Base-by-base conservation (phyloP, 2,113 vertebrate genomes). In the Menidia beryllina region DNA sequence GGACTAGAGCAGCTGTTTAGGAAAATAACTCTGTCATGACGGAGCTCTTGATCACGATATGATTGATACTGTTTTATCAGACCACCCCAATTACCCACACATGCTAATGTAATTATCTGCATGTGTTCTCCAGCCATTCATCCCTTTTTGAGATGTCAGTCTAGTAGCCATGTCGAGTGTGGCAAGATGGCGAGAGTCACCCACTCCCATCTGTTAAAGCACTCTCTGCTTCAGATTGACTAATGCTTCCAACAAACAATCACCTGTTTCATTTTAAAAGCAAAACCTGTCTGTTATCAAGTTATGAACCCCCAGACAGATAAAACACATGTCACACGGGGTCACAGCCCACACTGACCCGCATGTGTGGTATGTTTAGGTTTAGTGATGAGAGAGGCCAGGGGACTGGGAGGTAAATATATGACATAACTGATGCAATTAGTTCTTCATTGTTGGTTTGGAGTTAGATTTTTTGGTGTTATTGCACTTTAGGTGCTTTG, bases 291-390 rank as follows among this genome's bases (percentile, higher is more conserved):
- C 68, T 77, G 75, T 86, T 88, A 87, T 84, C 79, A 76, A 55
- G 38, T 69, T 72, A 63, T 83, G 58, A 79, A 63, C 68, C 54
- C 67, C 51, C 24, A 26, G 58, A 72, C 53, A 77, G 70, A 83
- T 82, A 71, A 79, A 86, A 69, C 72, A 71, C 54, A 39, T 75
- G 73, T 79, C 72, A 72, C 52, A 72, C 43, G n/a, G 19, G 48
- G 63, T 65, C 5, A 7, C 62, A 47, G 39, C 51, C 51, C 73
- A 64, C 67, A 50, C 50, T 30, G 50, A 71, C 67, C 67, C 51
- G 53, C 80, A 85, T 38, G 82, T 84, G 81, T 70, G 79, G 55
- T 77, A 79, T 88, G 68, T 85, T 85, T 86, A 62, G 79, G 70
- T 78, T 82, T n/a, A 6, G 52, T 68, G n/a, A 49, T 53, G 36